Base-by-base conservation (phyloP, 2,888 invertebrate species). In the Byasa hedistus region DNA sequence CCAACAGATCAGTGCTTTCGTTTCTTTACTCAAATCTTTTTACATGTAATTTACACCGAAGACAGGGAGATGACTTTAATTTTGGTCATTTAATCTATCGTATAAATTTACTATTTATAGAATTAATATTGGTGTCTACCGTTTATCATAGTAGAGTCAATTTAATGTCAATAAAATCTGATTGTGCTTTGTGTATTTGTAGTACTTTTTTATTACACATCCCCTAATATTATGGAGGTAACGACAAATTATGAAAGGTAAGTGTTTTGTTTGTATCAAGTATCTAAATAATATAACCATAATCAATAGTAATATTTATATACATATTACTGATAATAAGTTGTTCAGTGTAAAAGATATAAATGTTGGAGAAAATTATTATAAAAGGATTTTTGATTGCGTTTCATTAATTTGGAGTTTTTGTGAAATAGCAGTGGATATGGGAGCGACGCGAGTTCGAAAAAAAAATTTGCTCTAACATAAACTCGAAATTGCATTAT, bases 141-240 rank as follows among this genome's bases (percentile, higher is more conserved):
- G 69, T 73, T 73, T 71, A 74, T 48, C 48, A 48, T 48, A 67
- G 61, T 74, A 71, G 65, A 68, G 73, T 79, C 77, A 78, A 79
- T 79, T 78, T 76, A 74, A 77, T 73, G 76, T 78, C 78, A 78
- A 76, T 77, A 65, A 65, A 67, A 44, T 69, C 57, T 67, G 23
- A 56, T 57, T 61, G 64, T 66, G 36, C 32, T 64, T 44, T 54
- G 62, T 52, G 60, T 63, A 48, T 48, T 39, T 39, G 15, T 39
- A 15, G 15, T 39, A 39, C 58, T 62, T 61, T 63, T 23, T 62
- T 61, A 52, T 27, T 68, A 27, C 22, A 57, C 48, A 19, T 21
- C 15, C 54, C 48, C 19, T 21, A 48, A 39, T 0, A 15, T 15
- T 19, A 48, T n/a, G 5, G 8, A 48, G 4, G 4, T 48, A 48